Evolutionary conservation across 2,888 invertebrate genomes (phyloP).

Genomic region (Branchipolynoe longqiensis): DNA sequence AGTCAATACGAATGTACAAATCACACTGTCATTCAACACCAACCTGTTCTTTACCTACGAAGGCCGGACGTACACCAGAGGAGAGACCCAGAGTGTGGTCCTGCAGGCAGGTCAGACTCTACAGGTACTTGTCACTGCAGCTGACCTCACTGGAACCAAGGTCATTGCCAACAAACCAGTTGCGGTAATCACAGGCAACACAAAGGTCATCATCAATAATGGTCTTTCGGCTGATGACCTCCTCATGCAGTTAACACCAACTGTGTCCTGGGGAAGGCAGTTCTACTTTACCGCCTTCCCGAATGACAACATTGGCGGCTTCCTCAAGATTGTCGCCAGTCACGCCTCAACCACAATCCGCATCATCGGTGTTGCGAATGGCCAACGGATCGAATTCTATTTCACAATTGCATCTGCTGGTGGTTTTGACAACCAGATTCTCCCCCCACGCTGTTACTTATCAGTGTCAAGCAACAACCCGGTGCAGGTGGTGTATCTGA

Average conservation of each 20-base stretch:
- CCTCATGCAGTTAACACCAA: constrained; percentile 9
- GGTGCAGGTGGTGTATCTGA: not conserved
- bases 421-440: not conserved
- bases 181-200: not conserved
- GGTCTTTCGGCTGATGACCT: not conserved
- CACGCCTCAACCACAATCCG: not conserved
- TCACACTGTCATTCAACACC: not conserved
- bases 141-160: constrained; percentile 1
- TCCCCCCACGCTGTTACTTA: not conserved
- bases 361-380: not conserved
- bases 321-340: constrained; percentile 21
- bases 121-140: not conserved
- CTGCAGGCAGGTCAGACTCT: constrained; percentile 3
- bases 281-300: constrained; percentile 7
- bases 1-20: not conserved
- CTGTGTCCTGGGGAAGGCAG: not conserved
- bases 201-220: not conserved
- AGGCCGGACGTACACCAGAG: not conserved
- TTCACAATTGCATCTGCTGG: not conserved
- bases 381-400: not conserved
- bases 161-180: constrained; percentile 17
- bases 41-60: not conserved
- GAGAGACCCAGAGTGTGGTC: not conserved
- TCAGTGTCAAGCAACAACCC: constrained; percentile 1
- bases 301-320: constrained; percentile 9